Evolutionary conservation across 2,797 vertebrate genomes (phyloP).

Genomic region (Peromyscus melanophrys): DNA sequence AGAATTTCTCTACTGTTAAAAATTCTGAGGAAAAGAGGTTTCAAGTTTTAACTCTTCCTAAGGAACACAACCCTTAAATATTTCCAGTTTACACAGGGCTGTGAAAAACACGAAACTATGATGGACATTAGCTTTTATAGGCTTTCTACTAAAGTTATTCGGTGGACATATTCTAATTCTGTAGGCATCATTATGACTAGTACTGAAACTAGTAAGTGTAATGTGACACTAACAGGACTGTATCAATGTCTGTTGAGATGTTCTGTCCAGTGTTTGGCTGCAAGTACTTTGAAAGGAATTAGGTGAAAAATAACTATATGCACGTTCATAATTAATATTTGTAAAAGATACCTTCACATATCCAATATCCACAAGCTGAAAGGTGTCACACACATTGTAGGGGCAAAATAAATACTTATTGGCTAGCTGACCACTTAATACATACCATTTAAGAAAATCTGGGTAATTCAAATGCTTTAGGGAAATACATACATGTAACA

Average conservation of each 20-base stretch:
- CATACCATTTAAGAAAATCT: slow-evolving; percentile 55
- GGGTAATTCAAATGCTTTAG: slow-evolving; percentile 42
- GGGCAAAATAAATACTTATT: slow-evolving; percentile 66
- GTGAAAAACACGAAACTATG: neutral
- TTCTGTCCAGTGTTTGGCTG: slow-evolving; percentile 47
- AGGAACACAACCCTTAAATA: slow-evolving; percentile 28
- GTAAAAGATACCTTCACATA: slow-evolving; percentile 61
- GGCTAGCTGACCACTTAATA: slow-evolving; percentile 62
- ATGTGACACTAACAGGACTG: slow-evolving; percentile 7
- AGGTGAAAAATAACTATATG: slow-evolving; percentile 13
- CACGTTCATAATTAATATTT: slow-evolving; percentile 71
- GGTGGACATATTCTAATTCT: slow-evolving; percentile 48
- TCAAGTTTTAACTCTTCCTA: slow-evolving; percentile 46
- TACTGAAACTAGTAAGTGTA: slow-evolving; percentile 30
- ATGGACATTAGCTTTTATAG: slow-evolving; percentile 52
- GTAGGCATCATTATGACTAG: neutral
- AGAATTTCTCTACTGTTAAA: slow-evolving; percentile 48
- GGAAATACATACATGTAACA: slow-evolving; percentile 45
- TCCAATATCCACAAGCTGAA: slow-evolving; percentile 58
- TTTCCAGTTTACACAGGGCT: slow-evolving; percentile 30
- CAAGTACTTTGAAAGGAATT: slow-evolving; percentile 60
- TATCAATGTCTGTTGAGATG: neutral
- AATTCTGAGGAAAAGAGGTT: slow-evolving; percentile 4
- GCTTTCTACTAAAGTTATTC: slow-evolving; percentile 54
- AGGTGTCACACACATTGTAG: slow-evolving; percentile 31